Evolutionary conservation across 2,113 vertebrate genomes (phyloP).

Genomic region (Apistogramma diplotaenia): DNA sequence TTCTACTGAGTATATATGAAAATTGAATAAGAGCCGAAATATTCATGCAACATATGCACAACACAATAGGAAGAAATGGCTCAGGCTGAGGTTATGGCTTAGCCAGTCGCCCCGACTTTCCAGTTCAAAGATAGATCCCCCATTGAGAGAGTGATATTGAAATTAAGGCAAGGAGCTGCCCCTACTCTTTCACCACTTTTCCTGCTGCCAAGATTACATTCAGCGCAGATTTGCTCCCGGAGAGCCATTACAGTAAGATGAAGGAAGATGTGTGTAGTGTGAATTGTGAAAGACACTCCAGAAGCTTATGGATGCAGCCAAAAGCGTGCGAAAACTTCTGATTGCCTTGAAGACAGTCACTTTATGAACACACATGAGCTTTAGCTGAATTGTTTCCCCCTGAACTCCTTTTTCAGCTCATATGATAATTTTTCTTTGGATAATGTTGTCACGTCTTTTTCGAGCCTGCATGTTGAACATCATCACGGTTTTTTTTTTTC

Average conservation of each 20-base stretch:
- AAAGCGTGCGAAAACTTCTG: conserved; percentile 39
- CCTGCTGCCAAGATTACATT: conserved; percentile 65
- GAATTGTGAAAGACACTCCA: conserved; percentile 53
- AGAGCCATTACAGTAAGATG: conserved; percentile 56
- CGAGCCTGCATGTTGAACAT: background rate
- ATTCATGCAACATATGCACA: background rate
- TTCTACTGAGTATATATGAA: background rate
- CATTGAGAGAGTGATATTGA: conserved; percentile 39
- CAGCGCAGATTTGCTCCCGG: conserved; percentile 43
- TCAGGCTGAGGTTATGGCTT: background rate
- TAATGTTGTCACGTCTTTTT: background rate
- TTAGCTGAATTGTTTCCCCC: background rate
- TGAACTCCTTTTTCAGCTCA: background rate
- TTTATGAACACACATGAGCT: conserved; percentile 32
- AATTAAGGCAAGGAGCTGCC: conserved; percentile 42
- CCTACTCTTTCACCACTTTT: conserved; percentile 42
- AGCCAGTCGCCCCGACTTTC: background rate
- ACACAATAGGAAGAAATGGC: background rate
- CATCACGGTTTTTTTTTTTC: background rate
- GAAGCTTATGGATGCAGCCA: conserved; percentile 50
- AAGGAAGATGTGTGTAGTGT: conserved; percentile 45
- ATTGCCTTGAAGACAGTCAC: conserved; percentile 10
- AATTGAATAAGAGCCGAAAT: background rate
- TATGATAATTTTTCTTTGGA: background rate
- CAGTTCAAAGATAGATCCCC: conserved; percentile 3